Base-by-base conservation (phyloP, 2,888 invertebrate species). In the Tinea pellionella region DNA sequence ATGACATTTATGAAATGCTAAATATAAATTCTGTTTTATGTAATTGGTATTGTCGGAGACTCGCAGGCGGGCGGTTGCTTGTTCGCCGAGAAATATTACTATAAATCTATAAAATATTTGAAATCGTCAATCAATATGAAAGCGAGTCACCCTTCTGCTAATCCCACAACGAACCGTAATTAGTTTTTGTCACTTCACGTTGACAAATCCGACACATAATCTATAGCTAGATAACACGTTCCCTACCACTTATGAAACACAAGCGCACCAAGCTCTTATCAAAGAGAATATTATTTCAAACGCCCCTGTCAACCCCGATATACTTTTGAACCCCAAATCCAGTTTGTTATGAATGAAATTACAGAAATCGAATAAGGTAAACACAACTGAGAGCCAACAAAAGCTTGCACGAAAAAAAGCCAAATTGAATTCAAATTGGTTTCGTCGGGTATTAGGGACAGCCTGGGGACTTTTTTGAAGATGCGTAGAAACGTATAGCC, bases 341-440 rank as follows among this genome's bases (percentile, higher is more conserved):
- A 82, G 87, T 86, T 87, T 86, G 85, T 85, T 85, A 85, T 87
- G 86, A 87, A 87, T 87, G 86, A 87, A 87, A 86, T 87, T 87
- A 87, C 84, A 85, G 85, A 86, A 87, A 87, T 87, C 87, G 86
- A 87, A 86, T 87, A 87, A 87, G 80, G 85, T 86, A 86, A 86
- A 87, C 86, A 87, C 83, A 85, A 85, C 85, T 79, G 81, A 79
- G 82, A 80, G 80, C 78, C 83, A 85, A 87, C 87, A 87, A 86
- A 87, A 85, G 86, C 82, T 82, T 79, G 82, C 72, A 75, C 77
- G 77, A 84, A 86, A 87, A 81, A 86, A 85, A 84, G 76, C 86
- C 81, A 86, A 87, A 86, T 87, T 86, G 86, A 87, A 87, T 87
- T 87, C 85, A 87, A 87, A 86, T 87, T 86, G 85, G 85, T 85